phyloP scores from a whole-genome alignment of 2,888 invertebrate genomes.

The Cynaeus angustus region DNA sequence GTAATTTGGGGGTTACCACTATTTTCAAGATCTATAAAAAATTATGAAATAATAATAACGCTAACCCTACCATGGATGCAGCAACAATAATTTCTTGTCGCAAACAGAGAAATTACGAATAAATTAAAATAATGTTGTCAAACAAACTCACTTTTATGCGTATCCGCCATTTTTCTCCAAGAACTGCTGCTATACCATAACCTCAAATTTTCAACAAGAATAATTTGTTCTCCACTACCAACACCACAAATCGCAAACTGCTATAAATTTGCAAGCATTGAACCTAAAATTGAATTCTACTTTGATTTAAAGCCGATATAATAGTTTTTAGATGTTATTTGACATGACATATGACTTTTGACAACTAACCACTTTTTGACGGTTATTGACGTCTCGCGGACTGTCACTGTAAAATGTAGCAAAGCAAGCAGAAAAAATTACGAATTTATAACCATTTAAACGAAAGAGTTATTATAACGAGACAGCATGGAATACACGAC shows the following conservation, averaged over 20 bases:
- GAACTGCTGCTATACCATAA: slow-evolving; percentile 34
- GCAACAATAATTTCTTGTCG: neutral
- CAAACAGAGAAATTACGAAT: neutral
- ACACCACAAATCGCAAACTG: too few species aligned
- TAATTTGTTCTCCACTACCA: too few species aligned
- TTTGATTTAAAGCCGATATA: too few species aligned
- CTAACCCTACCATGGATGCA: neutral
- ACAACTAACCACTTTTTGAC: slow-evolving; percentile 28
- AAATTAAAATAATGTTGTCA: slow-evolving; percentile 36
- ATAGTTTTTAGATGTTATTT: neutral
- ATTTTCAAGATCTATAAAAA: slow-evolving; percentile 55
- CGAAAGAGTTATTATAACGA: slow-evolving; percentile 7
- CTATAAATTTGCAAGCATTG: too few species aligned
- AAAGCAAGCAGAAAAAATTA: slow-evolving; percentile 25
- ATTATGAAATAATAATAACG: neutral
- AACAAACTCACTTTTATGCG: slow-evolving; percentile 61
- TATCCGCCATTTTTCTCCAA: slow-evolving; percentile 61
- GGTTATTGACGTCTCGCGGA: slow-evolving; percentile 30
- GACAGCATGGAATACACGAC: slow-evolving; percentile 76
- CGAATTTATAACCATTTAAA: slow-evolving; percentile 17
- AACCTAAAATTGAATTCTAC: neutral
- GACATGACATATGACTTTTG: slow-evolving; percentile 19
- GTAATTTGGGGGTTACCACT: slow-evolving; percentile 63
- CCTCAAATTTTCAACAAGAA: slow-evolving; percentile 8
- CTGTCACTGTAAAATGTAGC: slow-evolving; percentile 45